phyloP scores from a whole-genome alignment of 2,113 vertebrate species.

The Lepidothrix coronata region DNA sequence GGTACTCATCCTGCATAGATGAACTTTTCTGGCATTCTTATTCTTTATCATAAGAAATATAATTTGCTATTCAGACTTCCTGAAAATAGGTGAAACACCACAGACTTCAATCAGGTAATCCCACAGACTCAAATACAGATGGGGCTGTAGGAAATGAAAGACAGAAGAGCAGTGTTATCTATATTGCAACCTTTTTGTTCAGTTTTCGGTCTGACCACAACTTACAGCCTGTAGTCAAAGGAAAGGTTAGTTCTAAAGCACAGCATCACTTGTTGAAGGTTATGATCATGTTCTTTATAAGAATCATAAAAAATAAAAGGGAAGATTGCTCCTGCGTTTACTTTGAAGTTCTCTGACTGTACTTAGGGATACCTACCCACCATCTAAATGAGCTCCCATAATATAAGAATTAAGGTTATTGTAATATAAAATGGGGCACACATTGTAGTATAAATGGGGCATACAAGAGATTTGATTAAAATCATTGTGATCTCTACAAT shows the following conservation, averaged over 20 bases:
- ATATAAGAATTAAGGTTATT: not conserved
- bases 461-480: not conserved
- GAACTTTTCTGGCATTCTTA: not conserved
- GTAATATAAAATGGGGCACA: not conserved
- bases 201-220: not conserved
- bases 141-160: not conserved
- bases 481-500: not conserved
- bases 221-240: not conserved
- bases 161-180: not conserved
- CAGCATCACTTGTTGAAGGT: conserved; percentile 2
- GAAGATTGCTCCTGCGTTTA: not conserved
- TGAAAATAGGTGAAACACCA: not conserved
- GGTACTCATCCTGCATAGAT: not conserved
- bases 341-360: not conserved
- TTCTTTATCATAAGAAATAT: not conserved
- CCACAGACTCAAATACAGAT: not conserved
- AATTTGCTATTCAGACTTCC: conserved; percentile 19
- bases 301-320: not conserved
- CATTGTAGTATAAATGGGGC: too few species aligned
- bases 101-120: conserved; percentile 16
- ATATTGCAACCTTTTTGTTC: not conserved
- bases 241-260: conserved; percentile 39
- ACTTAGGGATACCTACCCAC: not conserved
- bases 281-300: not conserved
- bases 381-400: not conserved